Conservation (phyloP, 2,888 invertebrate genomes). For the Cerceris ruficornis region DNA sequence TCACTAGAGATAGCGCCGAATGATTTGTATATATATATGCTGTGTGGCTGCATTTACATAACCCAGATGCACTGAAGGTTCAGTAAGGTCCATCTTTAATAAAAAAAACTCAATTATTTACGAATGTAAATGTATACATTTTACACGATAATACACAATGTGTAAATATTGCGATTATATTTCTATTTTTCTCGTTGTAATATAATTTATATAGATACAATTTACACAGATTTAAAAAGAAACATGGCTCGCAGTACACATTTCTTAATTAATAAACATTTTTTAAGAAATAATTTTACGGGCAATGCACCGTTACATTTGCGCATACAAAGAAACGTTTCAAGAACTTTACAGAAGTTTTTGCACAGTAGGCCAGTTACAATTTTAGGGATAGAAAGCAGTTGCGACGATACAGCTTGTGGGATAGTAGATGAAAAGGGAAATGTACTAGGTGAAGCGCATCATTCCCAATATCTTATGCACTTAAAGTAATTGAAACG, state of each 20-base stretch:
- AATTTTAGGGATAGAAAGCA: constrained; percentile 97
- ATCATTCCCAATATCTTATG: constrained; percentile 90
- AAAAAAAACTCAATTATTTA: no score
- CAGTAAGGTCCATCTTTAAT: no score
- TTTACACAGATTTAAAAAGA: background rate
- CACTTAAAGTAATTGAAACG: constrained; percentile 87
- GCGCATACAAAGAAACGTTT: background rate
- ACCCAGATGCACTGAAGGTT: no score
- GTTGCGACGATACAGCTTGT: constrained; percentile 98
- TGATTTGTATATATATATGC: no score
- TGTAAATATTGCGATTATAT: no score
- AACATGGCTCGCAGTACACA: background rate
- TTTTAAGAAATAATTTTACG: no score
- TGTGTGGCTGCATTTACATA: no score
- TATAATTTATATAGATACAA: no score
- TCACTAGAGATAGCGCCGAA: no score
- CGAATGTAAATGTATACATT: no score
- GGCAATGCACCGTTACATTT: background rate
- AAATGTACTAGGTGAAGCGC: constrained; percentile 89
- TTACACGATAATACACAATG: no score
- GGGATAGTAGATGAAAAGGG: constrained; percentile 91
- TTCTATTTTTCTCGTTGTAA: no score
- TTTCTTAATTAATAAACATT: background rate
- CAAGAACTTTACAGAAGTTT: background rate
- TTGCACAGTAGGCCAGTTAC: constrained; percentile 58